phyloP scores from a whole-genome alignment of 2,797 vertebrate genomes.

The Falco berigora region DNA sequence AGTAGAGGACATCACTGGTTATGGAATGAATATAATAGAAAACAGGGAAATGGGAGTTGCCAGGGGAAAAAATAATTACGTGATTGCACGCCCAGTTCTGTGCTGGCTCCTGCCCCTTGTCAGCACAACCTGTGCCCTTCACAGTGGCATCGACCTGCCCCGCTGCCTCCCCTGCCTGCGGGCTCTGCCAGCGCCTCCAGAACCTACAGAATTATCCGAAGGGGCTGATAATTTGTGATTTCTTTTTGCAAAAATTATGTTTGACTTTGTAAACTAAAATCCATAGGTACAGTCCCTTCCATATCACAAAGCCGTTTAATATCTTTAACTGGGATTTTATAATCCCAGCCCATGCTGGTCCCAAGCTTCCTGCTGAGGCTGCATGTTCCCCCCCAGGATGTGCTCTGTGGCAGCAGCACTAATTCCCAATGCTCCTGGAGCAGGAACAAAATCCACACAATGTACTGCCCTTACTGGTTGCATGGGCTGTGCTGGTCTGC shows the following conservation, averaged over 20 bases:
- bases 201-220: neutral
- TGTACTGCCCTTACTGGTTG: neutral
- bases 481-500: neutral
- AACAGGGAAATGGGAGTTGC: neutral
- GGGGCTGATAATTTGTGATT: no score
- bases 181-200: neutral
- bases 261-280: neutral
- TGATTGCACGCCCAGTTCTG: accelerated
- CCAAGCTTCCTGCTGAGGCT: neutral
- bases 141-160: accelerated
- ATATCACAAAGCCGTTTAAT: neutral
- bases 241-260: neutral
- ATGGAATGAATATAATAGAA: neutral
- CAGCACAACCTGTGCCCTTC: accelerated
- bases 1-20: accelerated
- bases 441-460: neutral
- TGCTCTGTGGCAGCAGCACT: neutral
- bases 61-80: neutral
- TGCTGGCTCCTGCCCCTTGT: neutral
- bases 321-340: neutral
- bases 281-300: neutral
- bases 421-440: neutral
- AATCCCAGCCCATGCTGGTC: neutral
- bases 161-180: accelerated
- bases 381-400: accelerated